Base-by-base conservation (phyloP, 2,888 invertebrate species). In the Cistogaster globosa region DNA sequence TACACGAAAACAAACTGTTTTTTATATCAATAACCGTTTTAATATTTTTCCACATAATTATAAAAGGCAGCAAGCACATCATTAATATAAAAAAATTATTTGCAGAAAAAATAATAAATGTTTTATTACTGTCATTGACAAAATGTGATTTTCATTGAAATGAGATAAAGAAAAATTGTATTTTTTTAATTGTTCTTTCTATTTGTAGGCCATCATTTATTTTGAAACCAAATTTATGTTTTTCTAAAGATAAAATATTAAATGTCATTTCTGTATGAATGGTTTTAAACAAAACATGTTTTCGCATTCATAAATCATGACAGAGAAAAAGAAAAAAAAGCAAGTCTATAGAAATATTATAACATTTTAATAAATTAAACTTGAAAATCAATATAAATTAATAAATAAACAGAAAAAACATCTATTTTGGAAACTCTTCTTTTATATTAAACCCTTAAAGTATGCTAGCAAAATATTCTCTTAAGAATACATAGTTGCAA, bases 161-260 rank as follows among this genome's bases (percentile, higher is more conserved):
- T 42, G n/a, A 1, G 36, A 12, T 5, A 22, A 6, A 32, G 26
- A 32, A 42, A 36, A 2, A 26, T 48, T 60, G 32, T 38, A 26
- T 32, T 45, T 12, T 57, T 48, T 16, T 16, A 42, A 42, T 42
- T 55, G 7, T 11, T 22, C 4, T 9, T 57, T 58, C 38, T 51
- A 67, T 5, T 38, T 58, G 20, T 76, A 57, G 48, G 22, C 48
- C 16, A 51, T 58, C 48, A 76, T 67, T 58, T 22, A 36, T 48
- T 51, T 42, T 58, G 51, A n/a, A 48, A 60, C 6, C 6, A 68
- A 51, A 26, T 67, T 48, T 26, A 60, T 77, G 67, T 68, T 58
- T 58, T 4, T 65, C 67, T n/a, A 57, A 67, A 76, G 76, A 76
- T 67, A 76, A 76, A 57, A 65, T 32, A 32, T 48, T 57, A 58